phyloP scores from a whole-genome alignment of 1,140 invertebrate genomes.

The Caenorhabditis briggsae region DNA sequence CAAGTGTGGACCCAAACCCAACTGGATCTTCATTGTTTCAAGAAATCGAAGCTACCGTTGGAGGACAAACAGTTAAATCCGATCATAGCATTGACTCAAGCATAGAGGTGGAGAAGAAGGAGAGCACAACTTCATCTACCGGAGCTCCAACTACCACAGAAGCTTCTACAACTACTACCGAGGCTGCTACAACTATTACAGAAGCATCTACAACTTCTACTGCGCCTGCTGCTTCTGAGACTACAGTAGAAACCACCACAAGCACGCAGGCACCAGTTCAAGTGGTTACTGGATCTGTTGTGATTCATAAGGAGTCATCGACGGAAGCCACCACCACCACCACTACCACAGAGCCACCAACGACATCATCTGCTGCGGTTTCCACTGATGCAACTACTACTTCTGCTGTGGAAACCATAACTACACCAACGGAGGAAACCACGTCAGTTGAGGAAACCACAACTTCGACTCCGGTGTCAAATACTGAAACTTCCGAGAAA shows the following conservation, averaged over 20 bases:
- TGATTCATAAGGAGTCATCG: neutral
- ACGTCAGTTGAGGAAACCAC: no score
- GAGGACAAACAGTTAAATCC: constrained; percentile 8
- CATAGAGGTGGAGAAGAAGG: constrained; percentile 8
- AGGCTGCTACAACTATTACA: neutral
- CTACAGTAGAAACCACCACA: neutral
- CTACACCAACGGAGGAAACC: neutral
- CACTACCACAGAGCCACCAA: neutral
- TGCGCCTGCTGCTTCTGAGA: neutral
- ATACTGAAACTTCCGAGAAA: no score
- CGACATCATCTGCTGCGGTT: neutral
- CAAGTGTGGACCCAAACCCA: constrained; percentile 45
- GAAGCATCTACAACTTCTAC: neutral
- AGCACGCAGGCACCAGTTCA: neutral
- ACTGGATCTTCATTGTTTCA: constrained; percentile 41
- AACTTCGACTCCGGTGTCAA: no score
- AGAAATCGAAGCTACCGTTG: constrained; percentile 44
- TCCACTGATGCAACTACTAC: neutral
- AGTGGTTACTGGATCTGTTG: neutral
- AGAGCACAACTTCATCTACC: neutral
- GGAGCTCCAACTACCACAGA: neutral
- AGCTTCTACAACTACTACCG: neutral
- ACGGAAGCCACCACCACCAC: neutral
- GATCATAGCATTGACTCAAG: constrained; percentile 22
- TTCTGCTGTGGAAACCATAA: neutral